These are phyloP conservation scores for Ricordea florida DNA, from an alignment of 92 coral and sea anemone species.

Conservation along the genomic window DNA sequence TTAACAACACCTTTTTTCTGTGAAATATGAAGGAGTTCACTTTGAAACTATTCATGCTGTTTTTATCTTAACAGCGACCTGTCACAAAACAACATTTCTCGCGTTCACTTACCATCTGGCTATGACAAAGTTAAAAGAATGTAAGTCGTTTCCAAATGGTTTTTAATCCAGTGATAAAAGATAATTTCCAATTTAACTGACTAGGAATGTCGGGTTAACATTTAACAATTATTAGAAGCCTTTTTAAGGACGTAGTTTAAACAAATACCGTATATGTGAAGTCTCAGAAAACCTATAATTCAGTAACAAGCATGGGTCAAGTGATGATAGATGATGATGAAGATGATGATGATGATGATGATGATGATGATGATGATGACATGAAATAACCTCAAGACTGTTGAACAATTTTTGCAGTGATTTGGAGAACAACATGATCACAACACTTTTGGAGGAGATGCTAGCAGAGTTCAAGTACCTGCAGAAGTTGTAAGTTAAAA, in stretches of 20 bases:
- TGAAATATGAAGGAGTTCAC: not conserved
- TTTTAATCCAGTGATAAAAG: not conserved
- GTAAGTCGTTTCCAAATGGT: not conserved
- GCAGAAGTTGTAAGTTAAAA: no score
- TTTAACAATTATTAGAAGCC: no score
- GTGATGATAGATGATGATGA: no score
- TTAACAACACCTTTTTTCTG: not conserved
- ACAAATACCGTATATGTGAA: no score
- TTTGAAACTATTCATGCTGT: not conserved
- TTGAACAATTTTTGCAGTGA: conserved; percentile 30
- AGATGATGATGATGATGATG: no score
- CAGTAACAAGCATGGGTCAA: no score
- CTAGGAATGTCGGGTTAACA: not conserved
- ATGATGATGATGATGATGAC: no score
- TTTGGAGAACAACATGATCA: conserved; percentile 36
- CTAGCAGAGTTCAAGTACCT: no score
- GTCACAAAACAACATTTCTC: conserved; percentile 18
- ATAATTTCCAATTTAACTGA: not conserved
- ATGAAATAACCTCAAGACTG: no score
- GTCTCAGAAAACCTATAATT: no score
- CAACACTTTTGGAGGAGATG: not conserved
- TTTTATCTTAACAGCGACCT: conserved; percentile 5
- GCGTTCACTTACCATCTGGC: not conserved
- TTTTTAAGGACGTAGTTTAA: no score
- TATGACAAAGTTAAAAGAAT: conserved; percentile 14